A percentile compares a stretch with the other conserved stretches of the same genome.
Conservation (phyloP, 2,113 vertebrate species). For the Gopherus evgoodei region DNA sequence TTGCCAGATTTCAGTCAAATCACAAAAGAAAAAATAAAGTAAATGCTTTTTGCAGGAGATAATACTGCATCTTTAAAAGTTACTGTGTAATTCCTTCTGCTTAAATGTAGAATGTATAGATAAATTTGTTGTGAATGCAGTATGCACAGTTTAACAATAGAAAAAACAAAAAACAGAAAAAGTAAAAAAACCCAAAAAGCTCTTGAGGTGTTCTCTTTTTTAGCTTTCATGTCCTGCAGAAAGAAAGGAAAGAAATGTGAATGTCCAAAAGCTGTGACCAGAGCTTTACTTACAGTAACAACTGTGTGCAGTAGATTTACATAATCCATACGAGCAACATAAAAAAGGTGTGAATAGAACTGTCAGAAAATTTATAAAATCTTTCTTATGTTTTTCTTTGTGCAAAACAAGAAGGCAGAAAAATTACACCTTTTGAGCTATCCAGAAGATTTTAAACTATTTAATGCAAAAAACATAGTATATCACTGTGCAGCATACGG, state of each 20-base stretch:
- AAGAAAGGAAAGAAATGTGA: slow-evolving; percentile 80
- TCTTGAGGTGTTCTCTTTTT: slow-evolving; percentile 76
- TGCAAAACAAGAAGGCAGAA: slow-evolving; percentile 83
- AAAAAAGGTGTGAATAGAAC: slow-evolving; percentile 61
- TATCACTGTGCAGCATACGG: slow-evolving; percentile 69
- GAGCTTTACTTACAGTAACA: slow-evolving; percentile 74
- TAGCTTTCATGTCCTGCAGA: slow-evolving; percentile 83
- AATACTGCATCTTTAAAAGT: slow-evolving; percentile 80
- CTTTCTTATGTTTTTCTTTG: slow-evolving; percentile 73
- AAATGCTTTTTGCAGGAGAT: slow-evolving; percentile 42
- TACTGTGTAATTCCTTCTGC: slow-evolving; percentile 63
- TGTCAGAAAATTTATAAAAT: slow-evolving; percentile 63
- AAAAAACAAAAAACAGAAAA: slow-evolving; percentile 56
- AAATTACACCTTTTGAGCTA: slow-evolving; percentile 81
- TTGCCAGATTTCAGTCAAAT: slow-evolving; percentile 24
- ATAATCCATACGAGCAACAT: slow-evolving; percentile 67
- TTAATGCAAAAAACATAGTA: slow-evolving; percentile 68
- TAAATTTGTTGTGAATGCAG: slow-evolving; percentile 75
- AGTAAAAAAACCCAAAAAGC: slow-evolving; percentile 65
- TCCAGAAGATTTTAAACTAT: slow-evolving; percentile 65
- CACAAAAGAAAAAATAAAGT: slow-evolving; percentile 45
- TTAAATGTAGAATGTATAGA: slow-evolving; percentile 70
- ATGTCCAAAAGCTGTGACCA: slow-evolving; percentile 73
- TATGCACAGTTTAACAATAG: slow-evolving; percentile 69
- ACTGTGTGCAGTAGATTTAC: slow-evolving; percentile 71